Conservation (phyloP, 2,113 vertebrate species). For the Stegostoma tigrinum region DNA sequence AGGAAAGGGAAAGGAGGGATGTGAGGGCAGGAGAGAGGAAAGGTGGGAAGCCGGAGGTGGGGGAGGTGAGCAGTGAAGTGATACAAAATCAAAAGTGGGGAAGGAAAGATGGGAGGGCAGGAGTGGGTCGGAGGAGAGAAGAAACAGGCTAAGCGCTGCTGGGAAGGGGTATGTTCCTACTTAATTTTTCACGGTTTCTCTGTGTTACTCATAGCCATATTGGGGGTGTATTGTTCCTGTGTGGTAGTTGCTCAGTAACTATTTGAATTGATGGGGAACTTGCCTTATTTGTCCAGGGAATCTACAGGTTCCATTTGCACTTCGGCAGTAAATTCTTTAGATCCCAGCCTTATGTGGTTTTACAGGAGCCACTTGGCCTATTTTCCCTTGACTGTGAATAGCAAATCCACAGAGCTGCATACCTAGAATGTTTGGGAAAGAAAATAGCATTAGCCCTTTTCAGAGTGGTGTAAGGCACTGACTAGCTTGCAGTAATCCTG, state of each 20-base stretch:
- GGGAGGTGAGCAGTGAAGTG: too few species aligned
- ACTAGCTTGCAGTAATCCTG: too few species aligned
- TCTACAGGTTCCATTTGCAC: neutral
- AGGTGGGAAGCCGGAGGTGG: too few species aligned
- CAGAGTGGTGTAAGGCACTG: neutral
- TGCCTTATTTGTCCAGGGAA: neutral
- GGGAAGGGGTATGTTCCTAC: neutral
- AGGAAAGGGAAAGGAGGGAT: neutral
- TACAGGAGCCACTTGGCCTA: neutral
- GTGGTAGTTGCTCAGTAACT: neutral
- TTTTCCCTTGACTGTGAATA: neutral
- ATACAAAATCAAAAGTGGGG: too few species aligned
- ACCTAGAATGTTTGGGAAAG: neutral
- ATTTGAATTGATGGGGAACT: neutral
- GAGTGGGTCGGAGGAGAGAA: too few species aligned
- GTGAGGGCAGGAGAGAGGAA: too few species aligned
- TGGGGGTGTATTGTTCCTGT: neutral
- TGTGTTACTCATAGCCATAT: neutral
- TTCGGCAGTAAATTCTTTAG: slow-evolving; percentile 16
- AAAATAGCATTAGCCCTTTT: neutral
- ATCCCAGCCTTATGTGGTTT: neutral
- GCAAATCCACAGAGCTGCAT: neutral
- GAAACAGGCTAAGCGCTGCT: too few species aligned
- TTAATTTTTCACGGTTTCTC: neutral
- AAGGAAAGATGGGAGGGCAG: too few species aligned